These are phyloP conservation scores for Fragum fragum DNA, from an alignment of 2,888 invertebrate species.

Conservation along the genomic window DNA sequence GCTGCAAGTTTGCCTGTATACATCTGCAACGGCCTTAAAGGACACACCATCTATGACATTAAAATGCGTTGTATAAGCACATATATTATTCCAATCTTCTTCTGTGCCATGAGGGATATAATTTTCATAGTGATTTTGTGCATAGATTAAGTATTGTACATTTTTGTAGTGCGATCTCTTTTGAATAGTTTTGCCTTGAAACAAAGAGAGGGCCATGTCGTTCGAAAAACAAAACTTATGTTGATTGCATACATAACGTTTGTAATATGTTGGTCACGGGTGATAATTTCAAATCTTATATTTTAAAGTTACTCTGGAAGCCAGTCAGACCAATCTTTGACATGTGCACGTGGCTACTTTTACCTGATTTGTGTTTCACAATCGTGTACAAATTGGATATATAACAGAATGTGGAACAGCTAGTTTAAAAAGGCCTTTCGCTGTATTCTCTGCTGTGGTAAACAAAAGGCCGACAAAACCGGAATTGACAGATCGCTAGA, in stretches of 20 bases:
- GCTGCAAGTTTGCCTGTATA: not conserved
- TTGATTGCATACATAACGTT: not conserved
- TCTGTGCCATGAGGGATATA: not conserved
- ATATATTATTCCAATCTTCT: not conserved
- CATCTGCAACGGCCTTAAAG: not conserved
- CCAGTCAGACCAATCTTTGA: not conserved
- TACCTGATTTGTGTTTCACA: not conserved
- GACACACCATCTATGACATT: not conserved
- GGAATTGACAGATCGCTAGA: too few species aligned
- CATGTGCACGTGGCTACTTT: not conserved
- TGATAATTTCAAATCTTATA: not conserved
- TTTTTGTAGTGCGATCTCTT: not conserved
- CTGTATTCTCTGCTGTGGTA: not conserved
- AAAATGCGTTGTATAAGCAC: not conserved
- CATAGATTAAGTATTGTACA: not conserved
- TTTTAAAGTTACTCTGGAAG: not conserved
- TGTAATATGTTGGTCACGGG: not conserved
- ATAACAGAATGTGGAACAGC: not conserved
- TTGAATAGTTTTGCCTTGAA: not conserved
- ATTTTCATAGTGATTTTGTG: not conserved
- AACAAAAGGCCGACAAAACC: too few species aligned
- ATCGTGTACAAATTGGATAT: constrained; percentile 4
- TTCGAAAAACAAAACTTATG: not conserved
- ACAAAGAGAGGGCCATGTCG: not conserved
- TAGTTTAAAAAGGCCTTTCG: constrained; percentile 1